Conservation (phyloP, 2,888 invertebrate species). For the Lissonota sp. region DNA sequence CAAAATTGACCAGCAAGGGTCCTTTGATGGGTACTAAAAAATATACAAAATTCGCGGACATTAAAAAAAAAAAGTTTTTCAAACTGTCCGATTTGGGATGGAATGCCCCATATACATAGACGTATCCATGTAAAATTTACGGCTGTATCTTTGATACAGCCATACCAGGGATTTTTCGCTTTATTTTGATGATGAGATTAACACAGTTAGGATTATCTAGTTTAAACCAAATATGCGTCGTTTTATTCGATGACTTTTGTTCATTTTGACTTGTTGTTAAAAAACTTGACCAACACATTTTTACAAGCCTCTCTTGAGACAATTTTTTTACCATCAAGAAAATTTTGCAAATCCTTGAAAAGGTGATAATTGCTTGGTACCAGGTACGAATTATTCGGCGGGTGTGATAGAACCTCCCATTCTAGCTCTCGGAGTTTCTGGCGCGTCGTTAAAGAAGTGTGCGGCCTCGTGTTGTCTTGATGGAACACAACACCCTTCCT, state of each 20-base stretch:
- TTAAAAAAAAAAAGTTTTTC: too few species aligned
- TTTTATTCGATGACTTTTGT: constrained; percentile 63
- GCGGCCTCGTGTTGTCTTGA: constrained; percentile 63
- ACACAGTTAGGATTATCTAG: too few species aligned
- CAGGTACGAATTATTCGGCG: constrained; percentile 73
- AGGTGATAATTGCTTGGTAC: too few species aligned
- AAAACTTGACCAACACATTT: constrained; percentile 69
- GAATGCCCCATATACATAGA: too few species aligned
- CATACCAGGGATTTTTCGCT: too few species aligned
- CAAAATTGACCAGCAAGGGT: too few species aligned
- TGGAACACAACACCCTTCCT: constrained; percentile 57
- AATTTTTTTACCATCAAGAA: constrained; percentile 66
- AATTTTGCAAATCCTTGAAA: constrained; percentile 63
- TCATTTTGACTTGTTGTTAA: constrained; percentile 66
- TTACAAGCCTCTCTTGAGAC: constrained; percentile 63
- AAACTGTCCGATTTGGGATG: too few species aligned
- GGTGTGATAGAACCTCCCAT: constrained; percentile 68
- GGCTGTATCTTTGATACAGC: too few species aligned
- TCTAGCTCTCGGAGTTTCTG: constrained; percentile 69
- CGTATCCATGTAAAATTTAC: too few species aligned
- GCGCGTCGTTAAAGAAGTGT: constrained; percentile 67
- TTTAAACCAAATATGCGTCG: constrained; percentile 54
- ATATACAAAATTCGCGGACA: too few species aligned
- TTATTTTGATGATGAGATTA: too few species aligned
- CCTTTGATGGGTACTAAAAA: too few species aligned